Conservation (phyloP, 2,797 vertebrate genomes). For the Prionace glauca region DNA sequence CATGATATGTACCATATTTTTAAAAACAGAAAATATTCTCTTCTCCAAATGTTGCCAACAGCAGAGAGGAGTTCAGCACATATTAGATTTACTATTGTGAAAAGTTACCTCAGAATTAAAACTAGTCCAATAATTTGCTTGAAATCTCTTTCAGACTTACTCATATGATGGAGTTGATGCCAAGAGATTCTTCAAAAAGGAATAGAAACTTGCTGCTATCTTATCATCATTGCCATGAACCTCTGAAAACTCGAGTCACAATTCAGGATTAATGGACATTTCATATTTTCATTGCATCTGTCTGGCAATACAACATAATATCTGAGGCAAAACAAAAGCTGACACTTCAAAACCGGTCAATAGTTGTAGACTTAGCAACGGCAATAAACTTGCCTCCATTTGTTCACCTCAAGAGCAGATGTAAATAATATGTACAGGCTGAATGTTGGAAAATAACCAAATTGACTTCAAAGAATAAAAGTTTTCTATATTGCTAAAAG, state of each 20-base stretch:
- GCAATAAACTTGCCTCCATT: not conserved
- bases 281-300: not conserved
- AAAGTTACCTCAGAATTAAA: conserved; percentile 37
- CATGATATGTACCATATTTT: not conserved
- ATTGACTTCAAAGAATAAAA: not conserved
- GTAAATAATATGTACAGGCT: not conserved
- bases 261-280: not conserved
- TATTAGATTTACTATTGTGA: not conserved
- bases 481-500: conserved; percentile 9
- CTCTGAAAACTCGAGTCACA: not conserved
- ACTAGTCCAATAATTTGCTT: conserved; percentile 40
- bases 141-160: conserved; percentile 66
- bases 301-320: not conserved
- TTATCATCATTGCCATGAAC: not conserved
- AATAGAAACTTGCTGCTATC: conserved; percentile 45
- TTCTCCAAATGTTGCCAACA: not conserved
- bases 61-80: not conserved
- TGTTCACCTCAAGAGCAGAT: not conserved
- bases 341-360: not conserved
- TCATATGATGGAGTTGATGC: conserved; percentile 79
- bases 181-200: conserved; percentile 81
- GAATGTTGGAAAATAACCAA: too few relatives aligned
- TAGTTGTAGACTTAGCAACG: not conserved
- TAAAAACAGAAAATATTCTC: not conserved
- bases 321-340: not conserved